Base-by-base conservation (phyloP, 2,113 vertebrate genomes). In the Abramis brama region DNA sequence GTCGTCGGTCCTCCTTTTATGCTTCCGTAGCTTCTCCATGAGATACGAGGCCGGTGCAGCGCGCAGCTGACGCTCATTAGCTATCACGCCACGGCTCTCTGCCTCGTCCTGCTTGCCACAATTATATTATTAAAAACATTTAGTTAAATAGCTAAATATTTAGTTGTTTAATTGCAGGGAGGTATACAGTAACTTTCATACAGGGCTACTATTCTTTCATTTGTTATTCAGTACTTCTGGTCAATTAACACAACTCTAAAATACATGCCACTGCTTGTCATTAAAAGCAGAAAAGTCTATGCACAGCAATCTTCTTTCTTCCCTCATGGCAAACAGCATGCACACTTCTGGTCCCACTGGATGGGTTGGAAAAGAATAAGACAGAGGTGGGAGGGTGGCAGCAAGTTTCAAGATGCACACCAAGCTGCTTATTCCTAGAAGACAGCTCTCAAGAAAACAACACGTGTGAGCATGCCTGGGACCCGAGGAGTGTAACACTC, bases 391-490 rank as follows among this genome's bases (percentile, higher is more conserved):
- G 52, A 30, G 36, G 27, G 86, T 39, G 71, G 11, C 33, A 74
- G 68, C 17, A 75, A 79, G 89, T 57, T 79, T 79, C 47, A 83
- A 13, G 11, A 83, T 85, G 80, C 62, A 25, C 73, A 82, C 84
- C 76, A 82, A 75, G 43, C 74, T 76, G 30, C 55, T 86, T 75
- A 79, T 86, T 86, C 79, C 74, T 88, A 57, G 79, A 85, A 78
- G 79, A 88, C 64, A 43, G 60, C 62, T 82, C 79, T 85, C 71
- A 13, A 85, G 87, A 85, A 86, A 88, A 82, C 79, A 78, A 81
- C 27, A 0, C 78, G 60, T 78, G 52, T 78, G 83, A 84, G 59
- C 77, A n/a, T 80, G 79, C 71, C 84, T 47, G 39, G 73, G 84
- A 85, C 43, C 74, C 7, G n/a, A 76, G 25, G 17, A 84, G 83